These are phyloP conservation scores for Coregonus sp. DNA, from an alignment of 2,797 vertebrate genomes.

Conservation along the genomic window DNA sequence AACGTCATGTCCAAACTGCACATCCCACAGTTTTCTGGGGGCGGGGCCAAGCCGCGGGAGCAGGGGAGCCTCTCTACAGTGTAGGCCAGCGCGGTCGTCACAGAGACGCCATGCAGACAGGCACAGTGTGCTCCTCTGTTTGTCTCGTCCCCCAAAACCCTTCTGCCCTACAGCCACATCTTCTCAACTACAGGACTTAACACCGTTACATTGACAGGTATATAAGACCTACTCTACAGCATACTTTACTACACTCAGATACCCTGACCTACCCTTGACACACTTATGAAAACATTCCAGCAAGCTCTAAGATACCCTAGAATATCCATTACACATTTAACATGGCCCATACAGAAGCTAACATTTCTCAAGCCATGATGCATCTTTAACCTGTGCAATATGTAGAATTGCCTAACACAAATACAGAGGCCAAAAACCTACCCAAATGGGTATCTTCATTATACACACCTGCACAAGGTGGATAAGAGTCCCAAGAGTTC, in stretches of 20 bases:
- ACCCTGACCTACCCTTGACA: background rate
- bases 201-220: background rate
- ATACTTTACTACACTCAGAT: background rate
- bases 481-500: background rate
- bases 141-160: constrained; percentile 25
- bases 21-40: constrained; percentile 89
- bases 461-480: background rate
- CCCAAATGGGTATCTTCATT: background rate
- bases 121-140: constrained; percentile 42
- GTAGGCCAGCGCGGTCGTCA: constrained; percentile 73
- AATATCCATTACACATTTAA: no score
- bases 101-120: constrained; percentile 55
- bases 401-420: no score
- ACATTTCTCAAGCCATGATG: no score
- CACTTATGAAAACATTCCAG: no score
- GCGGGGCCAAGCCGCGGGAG: constrained; percentile 83
- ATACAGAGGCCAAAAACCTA: no score
- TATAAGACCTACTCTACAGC: background rate
- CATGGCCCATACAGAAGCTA: no score
- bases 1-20: constrained; percentile 93
- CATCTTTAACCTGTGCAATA: no score
- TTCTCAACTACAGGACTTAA: constrained; percentile 59
- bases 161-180: constrained; percentile 65
- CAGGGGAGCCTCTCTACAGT: constrained; percentile 56
- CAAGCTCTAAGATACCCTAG: no score